Percentiles rank a stretch among this genome's conserved stretches.
phyloP scores from a whole-genome alignment of 2,113 vertebrate genomes.

The Planiliza haematocheilus region DNA sequence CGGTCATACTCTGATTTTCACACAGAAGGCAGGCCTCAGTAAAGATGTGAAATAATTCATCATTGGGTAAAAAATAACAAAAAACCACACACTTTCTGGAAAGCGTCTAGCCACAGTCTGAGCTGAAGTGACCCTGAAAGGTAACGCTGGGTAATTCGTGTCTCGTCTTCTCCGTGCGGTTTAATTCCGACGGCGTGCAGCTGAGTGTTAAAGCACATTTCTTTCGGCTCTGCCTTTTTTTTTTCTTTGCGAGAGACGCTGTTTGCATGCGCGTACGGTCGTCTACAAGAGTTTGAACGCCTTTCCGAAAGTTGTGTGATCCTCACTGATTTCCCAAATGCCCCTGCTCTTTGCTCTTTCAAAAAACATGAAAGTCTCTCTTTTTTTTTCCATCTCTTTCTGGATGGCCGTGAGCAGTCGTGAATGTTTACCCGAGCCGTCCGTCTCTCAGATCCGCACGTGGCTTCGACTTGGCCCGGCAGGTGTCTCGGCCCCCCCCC shows the following conservation, averaged over 20 bases:
- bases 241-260: too few relatives aligned
- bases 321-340: constrained; percentile 5
- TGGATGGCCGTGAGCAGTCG: neutral
- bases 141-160: constrained; percentile 35
- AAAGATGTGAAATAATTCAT: constrained; percentile 16
- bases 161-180: too few relatives aligned
- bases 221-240: constrained; percentile 17
- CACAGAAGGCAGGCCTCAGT: constrained; percentile 15
- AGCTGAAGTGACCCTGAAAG: constrained; percentile 53
- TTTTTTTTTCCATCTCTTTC: constrained; percentile 16
- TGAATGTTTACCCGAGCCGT: constrained; percentile 38
- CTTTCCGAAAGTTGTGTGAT: neutral
- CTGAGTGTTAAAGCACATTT: constrained; percentile 25
- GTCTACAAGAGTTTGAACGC: too few relatives aligned
- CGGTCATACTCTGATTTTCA: neutral
- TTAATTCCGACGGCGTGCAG: constrained; percentile 19
- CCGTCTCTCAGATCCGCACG: constrained; percentile 21
- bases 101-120: constrained; percentile 18
- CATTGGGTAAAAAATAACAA: constrained; percentile 1
- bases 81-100: constrained; percentile 13
- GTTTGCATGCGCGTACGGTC: too few relatives aligned
- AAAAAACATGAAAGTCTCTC: constrained; percentile 14
- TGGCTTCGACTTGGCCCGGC: constrained; percentile 26
- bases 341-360: constrained; percentile 6
- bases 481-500: too few relatives aligned